Conservation (phyloP, 2,888 invertebrate species). For the Sturmia bella region DNA sequence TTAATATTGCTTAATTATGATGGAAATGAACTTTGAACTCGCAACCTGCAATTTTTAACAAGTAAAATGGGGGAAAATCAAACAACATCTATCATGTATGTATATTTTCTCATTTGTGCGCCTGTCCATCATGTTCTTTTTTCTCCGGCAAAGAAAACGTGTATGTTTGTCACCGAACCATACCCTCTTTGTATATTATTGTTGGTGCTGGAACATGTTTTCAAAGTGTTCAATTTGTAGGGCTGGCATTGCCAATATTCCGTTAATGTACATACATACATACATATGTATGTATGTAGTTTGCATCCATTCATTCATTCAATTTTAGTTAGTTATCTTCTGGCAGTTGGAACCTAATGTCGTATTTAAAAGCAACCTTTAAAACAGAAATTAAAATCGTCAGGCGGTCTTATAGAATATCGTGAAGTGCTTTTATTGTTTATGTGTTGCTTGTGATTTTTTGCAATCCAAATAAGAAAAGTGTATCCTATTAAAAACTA, state of each 20-base stretch:
- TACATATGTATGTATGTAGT: too few species aligned
- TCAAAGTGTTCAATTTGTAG: constrained; percentile 24
- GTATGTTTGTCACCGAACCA: constrained; percentile 15
- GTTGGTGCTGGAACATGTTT: constrained; percentile 16
- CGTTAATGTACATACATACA: too few species aligned
- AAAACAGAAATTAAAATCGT: neutral
- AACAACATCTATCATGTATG: too few species aligned
- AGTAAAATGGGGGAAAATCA: neutral
- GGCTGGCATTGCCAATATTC: constrained; percentile 27
- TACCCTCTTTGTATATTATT: constrained; percentile 23
- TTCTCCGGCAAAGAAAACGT: constrained; percentile 31
- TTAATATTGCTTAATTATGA: neutral
- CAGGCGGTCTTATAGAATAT: constrained; percentile 31
- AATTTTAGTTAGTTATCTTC: constrained; percentile 56
- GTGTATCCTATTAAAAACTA: too few species aligned
- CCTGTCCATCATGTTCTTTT: constrained; percentile 42
- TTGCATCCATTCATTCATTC: constrained; percentile 57
- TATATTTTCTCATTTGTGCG: constrained; percentile 46
- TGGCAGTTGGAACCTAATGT: constrained; percentile 57
- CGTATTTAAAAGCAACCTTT: constrained; percentile 7
- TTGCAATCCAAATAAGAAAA: too few species aligned
- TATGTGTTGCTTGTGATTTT: constrained; percentile 5
- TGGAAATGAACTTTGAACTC: constrained; percentile 61
- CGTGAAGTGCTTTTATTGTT: constrained; percentile 14
- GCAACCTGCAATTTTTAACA: constrained; percentile 40